Conservation (phyloP, 2,888 invertebrate genomes). For the Eilema griseolum region DNA sequence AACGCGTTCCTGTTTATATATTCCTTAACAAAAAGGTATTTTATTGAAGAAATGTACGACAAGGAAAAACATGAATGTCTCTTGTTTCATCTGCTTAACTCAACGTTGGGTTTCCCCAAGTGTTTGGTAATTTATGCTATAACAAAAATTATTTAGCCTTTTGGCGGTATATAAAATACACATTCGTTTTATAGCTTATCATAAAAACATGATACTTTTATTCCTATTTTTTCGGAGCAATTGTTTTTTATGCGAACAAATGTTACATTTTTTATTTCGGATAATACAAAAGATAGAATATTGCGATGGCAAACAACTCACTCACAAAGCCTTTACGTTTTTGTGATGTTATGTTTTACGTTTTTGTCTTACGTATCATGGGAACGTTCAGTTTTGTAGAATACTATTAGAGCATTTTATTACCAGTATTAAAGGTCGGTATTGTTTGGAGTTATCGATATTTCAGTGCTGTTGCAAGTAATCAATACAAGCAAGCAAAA, state of each 20-base stretch:
- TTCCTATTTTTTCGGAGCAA: not conserved
- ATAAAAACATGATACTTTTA: constrained; percentile 5
- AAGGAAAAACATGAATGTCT: constrained; percentile 3
- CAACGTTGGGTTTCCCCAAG: constrained; percentile 4
- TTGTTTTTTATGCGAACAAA: not conserved
- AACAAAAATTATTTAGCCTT: constrained; percentile 8
- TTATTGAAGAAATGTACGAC: constrained; percentile 1
- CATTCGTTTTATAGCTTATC: constrained; percentile 1
- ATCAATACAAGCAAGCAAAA: no score
- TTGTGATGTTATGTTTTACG: not conserved
- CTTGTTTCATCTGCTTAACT: not conserved
- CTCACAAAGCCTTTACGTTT: not conserved
- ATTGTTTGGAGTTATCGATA: no score
- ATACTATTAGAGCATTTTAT: not conserved
- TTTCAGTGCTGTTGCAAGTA: no score
- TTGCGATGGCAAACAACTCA: not conserved
- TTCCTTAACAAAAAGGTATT: not conserved
- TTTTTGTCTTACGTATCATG: not conserved
- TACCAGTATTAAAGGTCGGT: no score
- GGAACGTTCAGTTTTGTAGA: not conserved
- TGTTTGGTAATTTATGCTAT: constrained; percentile 5
- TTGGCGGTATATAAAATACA: not conserved
- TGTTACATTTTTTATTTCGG: not conserved
- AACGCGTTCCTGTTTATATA: not conserved
- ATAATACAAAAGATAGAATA: not conserved